Conservation (phyloP, 2,888 invertebrate species). For the Leptura quadrifasciata region DNA sequence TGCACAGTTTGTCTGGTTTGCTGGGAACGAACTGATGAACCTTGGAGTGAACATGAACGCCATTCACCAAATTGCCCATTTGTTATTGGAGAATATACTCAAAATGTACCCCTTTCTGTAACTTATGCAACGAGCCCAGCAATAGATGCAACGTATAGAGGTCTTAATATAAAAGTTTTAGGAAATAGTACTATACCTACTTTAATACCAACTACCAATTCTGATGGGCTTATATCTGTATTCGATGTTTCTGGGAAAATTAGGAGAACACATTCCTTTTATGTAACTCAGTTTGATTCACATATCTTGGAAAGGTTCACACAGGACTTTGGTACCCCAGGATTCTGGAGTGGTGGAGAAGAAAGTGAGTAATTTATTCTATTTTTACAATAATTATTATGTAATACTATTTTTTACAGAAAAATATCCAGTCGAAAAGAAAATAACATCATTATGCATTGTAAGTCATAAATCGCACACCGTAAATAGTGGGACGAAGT, state of each 20-base stretch:
- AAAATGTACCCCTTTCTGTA: slow-evolving; percentile 93
- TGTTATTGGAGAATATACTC: slow-evolving; percentile 95
- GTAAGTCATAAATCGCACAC: slow-evolving; percentile 66
- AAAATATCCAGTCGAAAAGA: slow-evolving; percentile 68
- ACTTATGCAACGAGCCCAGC: slow-evolving; percentile 90
- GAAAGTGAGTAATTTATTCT: slow-evolving; percentile 64
- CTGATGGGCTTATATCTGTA: slow-evolving; percentile 83
- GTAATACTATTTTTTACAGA: slow-evolving; percentile 61
- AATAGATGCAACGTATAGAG: slow-evolving; percentile 70
- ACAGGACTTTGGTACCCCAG: slow-evolving; percentile 71
- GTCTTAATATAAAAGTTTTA: slow-evolving; percentile 56
- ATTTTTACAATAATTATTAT: not conserved
- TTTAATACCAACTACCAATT: slow-evolving; percentile 77
- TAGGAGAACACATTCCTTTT: slow-evolving; percentile 80
- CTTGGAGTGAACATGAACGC: slow-evolving; percentile 97
- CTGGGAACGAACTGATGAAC: slow-evolving; percentile 98
- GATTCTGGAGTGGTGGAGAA: slow-evolving; percentile 66
- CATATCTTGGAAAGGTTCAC: slow-evolving; percentile 71
- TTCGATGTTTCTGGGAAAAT: slow-evolving; percentile 90
- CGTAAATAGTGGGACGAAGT: slow-evolving; percentile 51
- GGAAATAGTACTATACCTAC: slow-evolving; percentile 70
- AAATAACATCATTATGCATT: slow-evolving; percentile 74
- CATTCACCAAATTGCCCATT: slow-evolving; percentile 96
- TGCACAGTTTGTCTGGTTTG: slow-evolving; percentile 96
- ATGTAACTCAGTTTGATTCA: slow-evolving; percentile 72